Evolutionary conservation across 2,888 invertebrate species (phyloP).

Genomic region (Desoria tigrina): DNA sequence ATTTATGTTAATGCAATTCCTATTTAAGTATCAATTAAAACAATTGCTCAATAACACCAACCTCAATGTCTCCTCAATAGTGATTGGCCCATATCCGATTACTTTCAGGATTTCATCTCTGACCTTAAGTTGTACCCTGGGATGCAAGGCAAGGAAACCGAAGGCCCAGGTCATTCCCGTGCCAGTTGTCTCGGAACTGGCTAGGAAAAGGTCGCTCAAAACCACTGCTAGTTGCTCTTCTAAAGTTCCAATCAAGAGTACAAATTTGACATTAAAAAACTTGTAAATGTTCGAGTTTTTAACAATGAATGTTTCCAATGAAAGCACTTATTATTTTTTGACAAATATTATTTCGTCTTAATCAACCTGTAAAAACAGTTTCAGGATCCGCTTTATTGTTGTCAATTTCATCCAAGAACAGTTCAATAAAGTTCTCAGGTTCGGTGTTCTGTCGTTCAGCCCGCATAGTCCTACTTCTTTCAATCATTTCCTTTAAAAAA

Average conservation of each 20-base stretch:
- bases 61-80: neutral
- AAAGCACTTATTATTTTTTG: no score
- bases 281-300: no score
- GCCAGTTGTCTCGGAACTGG: slow-evolving; percentile 13
- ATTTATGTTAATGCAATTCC: no score
- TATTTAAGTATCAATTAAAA: no score
- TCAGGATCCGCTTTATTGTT: neutral
- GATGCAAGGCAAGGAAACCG: neutral
- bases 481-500: slow-evolving; percentile 9
- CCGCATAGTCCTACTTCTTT: neutral
- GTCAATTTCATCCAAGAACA: slow-evolving; percentile 15
- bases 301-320: no score
- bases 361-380: slow-evolving; percentile 7
- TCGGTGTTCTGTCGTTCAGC: neutral
- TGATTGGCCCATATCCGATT: neutral
- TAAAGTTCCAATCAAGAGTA: neutral
- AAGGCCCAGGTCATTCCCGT: slow-evolving; percentile 3
- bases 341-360: no score
- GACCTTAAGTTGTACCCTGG: slow-evolving; percentile 3
- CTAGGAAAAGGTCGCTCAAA: slow-evolving; percentile 9
- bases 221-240: slow-evolving; percentile 9
- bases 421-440: slow-evolving; percentile 16
- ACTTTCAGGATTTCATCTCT: neutral
- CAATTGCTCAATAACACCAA: neutral
- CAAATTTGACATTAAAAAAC: no score